Conservation (phyloP, 2,797 vertebrate genomes). For the Tapirus indicus region DNA sequence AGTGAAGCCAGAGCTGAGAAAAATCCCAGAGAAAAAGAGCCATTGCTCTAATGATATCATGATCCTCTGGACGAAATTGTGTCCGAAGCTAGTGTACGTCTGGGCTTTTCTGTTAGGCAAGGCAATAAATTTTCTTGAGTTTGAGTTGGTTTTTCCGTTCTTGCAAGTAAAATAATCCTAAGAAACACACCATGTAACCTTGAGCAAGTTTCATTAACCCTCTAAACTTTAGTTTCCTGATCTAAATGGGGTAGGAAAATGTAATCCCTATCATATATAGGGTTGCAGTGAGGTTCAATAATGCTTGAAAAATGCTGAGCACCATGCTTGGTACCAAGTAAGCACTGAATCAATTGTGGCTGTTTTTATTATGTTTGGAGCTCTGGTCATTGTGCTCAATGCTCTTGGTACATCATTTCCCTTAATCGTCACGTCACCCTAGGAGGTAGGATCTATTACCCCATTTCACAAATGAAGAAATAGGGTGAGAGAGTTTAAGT, state of each 20-base stretch:
- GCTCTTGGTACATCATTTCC: not conserved
- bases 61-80: not conserved
- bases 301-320: not conserved
- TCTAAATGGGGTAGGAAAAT: not conserved
- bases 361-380: not conserved
- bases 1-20: constrained; percentile 16
- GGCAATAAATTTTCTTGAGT: constrained; percentile 5
- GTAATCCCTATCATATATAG: not conserved
- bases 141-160: constrained; percentile 40
- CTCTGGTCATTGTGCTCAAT: not conserved
- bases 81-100: not conserved
- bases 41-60: not conserved
- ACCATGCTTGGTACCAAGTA: not conserved
- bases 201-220: not conserved
- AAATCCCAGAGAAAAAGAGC: not conserved
- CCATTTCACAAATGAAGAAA: constrained; percentile 41
- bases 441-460: not conserved
- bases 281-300: not conserved
- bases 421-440: not conserved
- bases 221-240: not conserved
- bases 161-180: constrained; percentile 44
- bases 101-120: constrained; percentile 7
- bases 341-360: not conserved
- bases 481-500: not conserved
- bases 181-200: not conserved